Percentiles rank a stretch among this genome's conserved stretches.
Conservation (phyloP, 2,797 vertebrate species). For the Ctenosaura bakeri region DNA sequence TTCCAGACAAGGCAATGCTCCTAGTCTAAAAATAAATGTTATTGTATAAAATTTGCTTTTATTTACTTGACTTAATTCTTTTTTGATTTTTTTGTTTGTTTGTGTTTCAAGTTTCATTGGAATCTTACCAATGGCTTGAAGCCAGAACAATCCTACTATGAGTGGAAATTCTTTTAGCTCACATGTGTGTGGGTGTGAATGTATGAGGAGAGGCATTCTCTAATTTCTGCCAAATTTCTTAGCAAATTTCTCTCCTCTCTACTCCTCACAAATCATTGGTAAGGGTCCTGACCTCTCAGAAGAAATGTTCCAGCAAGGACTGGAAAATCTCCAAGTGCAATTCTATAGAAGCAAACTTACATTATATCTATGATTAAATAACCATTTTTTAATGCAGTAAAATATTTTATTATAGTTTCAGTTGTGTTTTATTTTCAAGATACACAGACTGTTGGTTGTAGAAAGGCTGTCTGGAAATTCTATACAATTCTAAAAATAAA, state of each 20-base stretch:
- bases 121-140: not conserved
- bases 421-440: too few species aligned
- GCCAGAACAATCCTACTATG: not conserved
- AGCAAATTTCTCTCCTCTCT: not conserved
- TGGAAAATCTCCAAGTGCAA: not conserved
- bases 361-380: not conserved
- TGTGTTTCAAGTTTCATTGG: not conserved
- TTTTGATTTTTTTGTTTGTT: not conserved
- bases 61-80: conserved; percentile 6
- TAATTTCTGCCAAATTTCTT: not conserved
- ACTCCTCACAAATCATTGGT: not conserved
- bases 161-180: not conserved
- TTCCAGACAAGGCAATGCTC: not conserved
- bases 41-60: not conserved
- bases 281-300: not conserved
- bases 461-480: too few species aligned
- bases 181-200: not conserved
- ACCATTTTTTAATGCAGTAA: not conserved
- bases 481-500: too few species aligned
- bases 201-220: not conserved
- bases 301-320: not conserved
- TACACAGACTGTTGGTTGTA: too few species aligned
- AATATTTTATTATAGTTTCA: not conserved
- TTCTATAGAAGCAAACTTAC: not conserved
- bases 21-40: not conserved